These are phyloP conservation scores for Salarias fasciatus DNA, from an alignment of 2,797 vertebrate species.

Conservation along the genomic window DNA sequence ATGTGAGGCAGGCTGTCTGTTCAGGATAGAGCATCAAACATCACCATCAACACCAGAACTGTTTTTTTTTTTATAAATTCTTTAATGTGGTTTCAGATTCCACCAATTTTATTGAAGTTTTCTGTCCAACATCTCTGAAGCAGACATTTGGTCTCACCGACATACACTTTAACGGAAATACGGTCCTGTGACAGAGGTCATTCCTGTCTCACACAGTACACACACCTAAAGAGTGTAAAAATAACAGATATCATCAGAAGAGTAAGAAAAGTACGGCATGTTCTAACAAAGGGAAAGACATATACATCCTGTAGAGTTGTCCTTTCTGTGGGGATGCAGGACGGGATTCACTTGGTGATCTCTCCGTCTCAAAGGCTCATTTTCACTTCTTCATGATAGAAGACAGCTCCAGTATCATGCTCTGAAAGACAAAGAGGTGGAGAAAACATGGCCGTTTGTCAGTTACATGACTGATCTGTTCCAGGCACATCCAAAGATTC, in stretches of 20 bases:
- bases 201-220: background rate
- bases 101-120: conserved; percentile 37
- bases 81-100: conserved; percentile 24
- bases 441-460: background rate
- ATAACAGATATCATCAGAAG: conserved; percentile 22
- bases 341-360: conserved; percentile 1
- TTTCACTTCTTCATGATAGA: conserved; percentile 96
- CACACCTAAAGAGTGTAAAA: background rate
- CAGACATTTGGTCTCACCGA: conserved; percentile 37
- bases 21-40: too few species aligned
- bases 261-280: background rate
- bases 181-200: background rate
- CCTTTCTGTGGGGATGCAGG: conserved; percentile 20
- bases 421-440: conserved; percentile 85
- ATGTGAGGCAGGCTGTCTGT: too few species aligned
- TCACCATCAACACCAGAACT: conserved; percentile 23
- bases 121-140: conserved; percentile 12
- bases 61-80: conserved; percentile 1
- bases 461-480: too few species aligned
- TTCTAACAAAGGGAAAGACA: conserved; percentile 27
- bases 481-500: too few species aligned
- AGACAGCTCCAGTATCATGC: conserved; percentile 94
- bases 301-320: conserved; percentile 9
- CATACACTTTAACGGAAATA: conserved; percentile 2
- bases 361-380: background rate